Percentiles rank a stretch among this genome's conserved stretches.
Conservation (phyloP, 2,797 vertebrate species). For the Sternotherus odoratus region DNA sequence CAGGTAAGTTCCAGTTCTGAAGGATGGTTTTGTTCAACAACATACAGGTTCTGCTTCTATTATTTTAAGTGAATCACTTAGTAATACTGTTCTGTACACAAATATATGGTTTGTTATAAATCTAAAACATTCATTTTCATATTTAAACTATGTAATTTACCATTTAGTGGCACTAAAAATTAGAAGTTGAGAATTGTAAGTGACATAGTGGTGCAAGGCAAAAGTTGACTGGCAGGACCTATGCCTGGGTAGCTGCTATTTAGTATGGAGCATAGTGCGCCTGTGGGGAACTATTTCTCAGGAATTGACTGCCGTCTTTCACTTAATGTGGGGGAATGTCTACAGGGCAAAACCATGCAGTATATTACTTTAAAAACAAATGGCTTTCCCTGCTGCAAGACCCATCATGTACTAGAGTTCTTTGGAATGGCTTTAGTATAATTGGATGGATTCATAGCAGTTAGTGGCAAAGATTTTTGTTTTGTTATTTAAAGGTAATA, state of each 20-base stretch:
- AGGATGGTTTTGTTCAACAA: background rate
- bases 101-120: background rate
- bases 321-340: background rate
- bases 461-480: background rate
- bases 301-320: background rate
- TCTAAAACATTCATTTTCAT: background rate
- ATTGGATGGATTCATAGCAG: background rate
- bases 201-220: accelerated
- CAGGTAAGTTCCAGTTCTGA: background rate
- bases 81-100: background rate
- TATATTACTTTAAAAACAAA: background rate
- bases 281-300: background rate
- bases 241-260: background rate
- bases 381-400: background rate
- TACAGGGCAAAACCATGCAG: background rate
- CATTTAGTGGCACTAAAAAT: conserved; percentile 19
- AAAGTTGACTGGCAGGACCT: background rate
- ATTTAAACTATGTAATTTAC: conserved; percentile 31
- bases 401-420: background rate
- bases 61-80: background rate
- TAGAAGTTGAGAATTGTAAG: background rate
- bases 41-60: background rate
- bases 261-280: accelerated
- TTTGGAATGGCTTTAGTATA: background rate
- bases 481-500: background rate